Percentiles rank a stretch among this genome's conserved stretches.
phyloP scores from a whole-genome alignment of 2,113 vertebrate genomes.

The Platichthys stellatus region DNA sequence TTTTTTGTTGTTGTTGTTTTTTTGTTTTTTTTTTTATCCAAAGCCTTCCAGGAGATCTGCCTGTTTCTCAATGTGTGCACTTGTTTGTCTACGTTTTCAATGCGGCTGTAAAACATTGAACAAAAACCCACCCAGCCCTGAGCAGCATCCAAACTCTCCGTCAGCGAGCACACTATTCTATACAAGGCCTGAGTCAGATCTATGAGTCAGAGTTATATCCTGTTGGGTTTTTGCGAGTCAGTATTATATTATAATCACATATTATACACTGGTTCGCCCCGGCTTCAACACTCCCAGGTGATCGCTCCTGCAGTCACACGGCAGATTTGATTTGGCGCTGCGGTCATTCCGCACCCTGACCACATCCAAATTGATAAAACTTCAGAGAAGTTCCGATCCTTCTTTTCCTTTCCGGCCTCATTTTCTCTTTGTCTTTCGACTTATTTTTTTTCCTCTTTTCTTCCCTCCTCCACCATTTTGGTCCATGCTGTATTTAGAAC shows the following conservation, averaged over 20 bases:
- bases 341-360: constrained; percentile 63
- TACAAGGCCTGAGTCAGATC: background rate
- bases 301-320: constrained; percentile 37
- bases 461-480: constrained; percentile 5
- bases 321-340: constrained; percentile 69
- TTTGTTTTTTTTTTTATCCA: background rate
- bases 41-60: background rate
- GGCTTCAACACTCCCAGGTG: constrained; percentile 15
- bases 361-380: constrained; percentile 70
- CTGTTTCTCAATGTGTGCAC: background rate
- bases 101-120: background rate
- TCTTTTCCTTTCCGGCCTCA: background rate
- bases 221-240: background rate
- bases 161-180: background rate
- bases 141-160: background rate
- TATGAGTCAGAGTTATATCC: constrained; percentile 22
- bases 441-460: background rate
- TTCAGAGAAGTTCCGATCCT: constrained; percentile 22
- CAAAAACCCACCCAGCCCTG: background rate
- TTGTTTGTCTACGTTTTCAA: background rate
- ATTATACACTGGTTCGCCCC: background rate
- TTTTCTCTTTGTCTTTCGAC: constrained; percentile 19
- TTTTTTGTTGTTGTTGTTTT: constrained; percentile 2
- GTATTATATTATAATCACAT: constrained; percentile 45
- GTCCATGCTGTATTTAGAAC: constrained; percentile 20